Base-by-base conservation (phyloP, 35 echinoderm and acorn worm species). In the Apostichopus parvimensis region DNA sequence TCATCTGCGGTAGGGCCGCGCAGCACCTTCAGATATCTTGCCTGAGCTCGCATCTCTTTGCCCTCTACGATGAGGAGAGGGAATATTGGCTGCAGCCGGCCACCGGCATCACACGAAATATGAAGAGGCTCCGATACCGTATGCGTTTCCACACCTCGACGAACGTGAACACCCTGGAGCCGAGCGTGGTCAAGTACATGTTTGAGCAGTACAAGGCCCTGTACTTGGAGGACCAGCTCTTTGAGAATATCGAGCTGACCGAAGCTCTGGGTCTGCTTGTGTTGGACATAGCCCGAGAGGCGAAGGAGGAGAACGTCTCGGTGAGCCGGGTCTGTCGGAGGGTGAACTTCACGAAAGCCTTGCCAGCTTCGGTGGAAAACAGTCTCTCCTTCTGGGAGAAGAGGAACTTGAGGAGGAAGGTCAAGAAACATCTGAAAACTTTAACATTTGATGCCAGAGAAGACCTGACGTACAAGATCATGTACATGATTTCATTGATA, bases 401-500 rank as follows among this genome's bases (percentile, higher is more conserved):
- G 23, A 20, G 90, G 57, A 96, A 96, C 53, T 77, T 96, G 83
- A 72, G 91, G 64, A 91, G 93, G 25, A 96, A 96, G 86, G 93
- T 97, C 11, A 77, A 76, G 70, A 91, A 82, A 18, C 90, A 87
- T 62, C 53, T 97, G 11, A 70, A 57, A 26, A 60, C 78, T 53
- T 92, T 97, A 60, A 56, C 59, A 5, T 45, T 82, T 53, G 90
- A 90, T 9, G 12, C 93, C 1, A 57, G 89, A 78, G 89, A 96
- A n/a, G 90, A 79, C 9, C 82, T 94, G 64, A 91, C 89, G 6
- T 96, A 87, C 58, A 91, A 91, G 64, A 87, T 96, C 54, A 96
- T 96, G 95, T 96, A 94, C 78, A 86, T 96, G 70, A 90, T 96
- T 14, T 96, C 95, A 14, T 82, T 96, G 65, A 96, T 93, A 62